A percentile compares a stretch with the other conserved stretches of the same genome.
phyloP scores from a whole-genome alignment of 2,113 vertebrate species.

The Epinephelus cyanopodus region DNA sequence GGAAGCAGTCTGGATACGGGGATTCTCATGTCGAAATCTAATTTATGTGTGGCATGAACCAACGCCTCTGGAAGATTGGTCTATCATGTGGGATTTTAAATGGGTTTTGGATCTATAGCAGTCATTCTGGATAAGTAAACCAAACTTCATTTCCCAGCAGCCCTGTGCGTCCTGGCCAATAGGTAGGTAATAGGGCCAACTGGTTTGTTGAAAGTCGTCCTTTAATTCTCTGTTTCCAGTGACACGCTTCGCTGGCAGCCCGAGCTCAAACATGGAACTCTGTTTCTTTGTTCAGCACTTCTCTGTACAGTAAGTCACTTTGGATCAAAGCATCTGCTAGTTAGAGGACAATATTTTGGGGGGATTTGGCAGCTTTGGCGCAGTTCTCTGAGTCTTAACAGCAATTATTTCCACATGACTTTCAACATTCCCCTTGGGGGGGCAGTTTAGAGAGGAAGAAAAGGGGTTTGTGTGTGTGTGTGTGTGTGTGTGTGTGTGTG shows the following conservation, averaged over 20 bases:
- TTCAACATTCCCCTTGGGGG: conserved; percentile 64
- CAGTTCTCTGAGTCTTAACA: conserved; percentile 78
- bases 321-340: conserved; percentile 77
- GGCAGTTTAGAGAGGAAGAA: conserved; percentile 54
- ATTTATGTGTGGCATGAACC: conserved; percentile 52
- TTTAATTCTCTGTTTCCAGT: conserved; percentile 48
- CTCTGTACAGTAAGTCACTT: conserved; percentile 76
- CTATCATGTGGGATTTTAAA: conserved; percentile 39
- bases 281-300: conserved; percentile 54
- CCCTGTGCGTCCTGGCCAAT: conserved; percentile 43
- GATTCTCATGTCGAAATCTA: conserved; percentile 52
- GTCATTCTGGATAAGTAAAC: conserved; percentile 31
- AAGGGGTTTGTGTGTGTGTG: conserved; percentile 2
- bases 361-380: conserved; percentile 80
- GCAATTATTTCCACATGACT: conserved; percentile 79
- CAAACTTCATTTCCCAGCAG: conserved; percentile 57
- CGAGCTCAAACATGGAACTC: conserved; percentile 40
- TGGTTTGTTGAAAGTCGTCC: conserved; percentile 36
- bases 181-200: conserved; percentile 38
- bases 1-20: conserved; percentile 76
- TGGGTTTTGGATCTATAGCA: conserved; percentile 38
- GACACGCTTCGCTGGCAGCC: conserved; percentile 61
- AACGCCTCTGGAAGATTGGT: conserved; percentile 68
- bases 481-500: background rate
- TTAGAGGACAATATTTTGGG: conserved; percentile 72